These are phyloP conservation scores for Malthinus flaveolus DNA, from an alignment of 2,888 invertebrate species.

Conservation along the genomic window DNA sequence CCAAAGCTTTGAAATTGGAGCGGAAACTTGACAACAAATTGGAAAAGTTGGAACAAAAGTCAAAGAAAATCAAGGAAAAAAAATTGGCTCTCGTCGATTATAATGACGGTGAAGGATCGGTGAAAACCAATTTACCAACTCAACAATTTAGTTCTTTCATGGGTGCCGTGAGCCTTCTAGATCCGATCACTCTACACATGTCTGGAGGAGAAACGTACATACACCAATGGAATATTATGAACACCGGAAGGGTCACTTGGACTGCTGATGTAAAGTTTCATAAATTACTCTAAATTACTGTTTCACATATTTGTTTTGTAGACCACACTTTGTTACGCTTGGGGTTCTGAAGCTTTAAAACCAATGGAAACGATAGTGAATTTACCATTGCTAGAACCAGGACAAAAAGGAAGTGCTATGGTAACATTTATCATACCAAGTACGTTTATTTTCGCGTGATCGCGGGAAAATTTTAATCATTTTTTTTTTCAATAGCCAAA, in stretches of 20 bases:
- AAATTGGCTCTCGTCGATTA: constrained; percentile 43
- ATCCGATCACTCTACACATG: constrained; percentile 38
- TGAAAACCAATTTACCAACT: neutral
- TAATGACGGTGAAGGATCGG: constrained; percentile 37
- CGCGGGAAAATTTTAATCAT: neutral
- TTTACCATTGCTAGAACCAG: constrained; percentile 50
- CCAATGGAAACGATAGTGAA: constrained; percentile 45
- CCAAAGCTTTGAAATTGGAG: constrained; percentile 42
- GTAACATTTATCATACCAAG: constrained; percentile 50
- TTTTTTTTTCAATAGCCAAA: constrained; percentile 36
- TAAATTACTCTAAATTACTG: constrained; percentile 3
- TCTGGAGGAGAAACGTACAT: constrained; percentile 49
- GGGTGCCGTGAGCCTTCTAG: constrained; percentile 32
- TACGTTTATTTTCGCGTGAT: constrained; percentile 32
- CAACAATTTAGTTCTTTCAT: constrained; percentile 20
- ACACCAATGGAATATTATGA: constrained; percentile 52
- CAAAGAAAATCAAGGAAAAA: constrained; percentile 52
- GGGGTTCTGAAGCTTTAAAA: constrained; percentile 51
- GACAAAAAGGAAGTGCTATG: constrained; percentile 47
- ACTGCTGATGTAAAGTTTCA: constrained; percentile 41
- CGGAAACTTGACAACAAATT: constrained; percentile 50
- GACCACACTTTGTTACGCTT: constrained; percentile 53
- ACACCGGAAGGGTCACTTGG: constrained; percentile 51
- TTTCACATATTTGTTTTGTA: constrained; percentile 30
- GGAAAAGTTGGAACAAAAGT: constrained; percentile 53